A percentile compares a stretch with the other conserved stretches of the same genome.
phyloP scores from a whole-genome alignment of 2,113 vertebrate genomes.

The Gambusia holbrooki region DNA sequence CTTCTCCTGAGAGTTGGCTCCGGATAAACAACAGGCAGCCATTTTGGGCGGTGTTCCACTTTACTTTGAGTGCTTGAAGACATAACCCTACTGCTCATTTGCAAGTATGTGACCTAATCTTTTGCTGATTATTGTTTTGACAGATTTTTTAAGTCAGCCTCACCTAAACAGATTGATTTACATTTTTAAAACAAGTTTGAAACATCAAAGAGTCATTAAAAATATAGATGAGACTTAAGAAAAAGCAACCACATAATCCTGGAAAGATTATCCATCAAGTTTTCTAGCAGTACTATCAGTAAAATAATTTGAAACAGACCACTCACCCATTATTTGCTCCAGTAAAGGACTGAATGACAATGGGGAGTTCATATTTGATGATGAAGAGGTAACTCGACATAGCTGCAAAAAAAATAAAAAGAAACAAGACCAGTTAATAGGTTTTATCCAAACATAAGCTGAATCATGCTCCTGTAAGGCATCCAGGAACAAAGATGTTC shows the following conservation, averaged over 20 bases:
- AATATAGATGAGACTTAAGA: background rate
- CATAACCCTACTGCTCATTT: background rate
- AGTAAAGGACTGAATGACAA: slow-evolving; percentile 90
- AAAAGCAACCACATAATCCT: background rate
- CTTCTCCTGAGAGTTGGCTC: slow-evolving; percentile 5
- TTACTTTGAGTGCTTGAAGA: slow-evolving; percentile 13
- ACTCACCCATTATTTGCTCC: slow-evolving; percentile 83
- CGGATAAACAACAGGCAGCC: slow-evolving; percentile 47
- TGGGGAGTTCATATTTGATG: slow-evolving; percentile 97
- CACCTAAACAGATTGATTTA: background rate
- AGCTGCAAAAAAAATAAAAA: slow-evolving; percentile 78
- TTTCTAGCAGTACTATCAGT: background rate
- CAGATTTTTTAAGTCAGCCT: too few species aligned
- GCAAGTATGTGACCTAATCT: background rate
- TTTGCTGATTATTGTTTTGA: background rate
- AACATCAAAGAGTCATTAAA: too few species aligned
- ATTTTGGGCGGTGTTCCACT: slow-evolving; percentile 42
- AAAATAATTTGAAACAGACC: background rate
- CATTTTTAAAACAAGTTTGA: background rate
- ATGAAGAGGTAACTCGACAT: slow-evolving; percentile 99
- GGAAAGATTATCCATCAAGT: background rate
- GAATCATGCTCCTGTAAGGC: background rate
- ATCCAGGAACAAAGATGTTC: background rate
- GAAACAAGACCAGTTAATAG: background rate
- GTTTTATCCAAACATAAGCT: background rate